These are phyloP conservation scores for Ammodytes dubius DNA, from an alignment of 2,113 vertebrate genomes.

Conservation along the genomic window DNA sequence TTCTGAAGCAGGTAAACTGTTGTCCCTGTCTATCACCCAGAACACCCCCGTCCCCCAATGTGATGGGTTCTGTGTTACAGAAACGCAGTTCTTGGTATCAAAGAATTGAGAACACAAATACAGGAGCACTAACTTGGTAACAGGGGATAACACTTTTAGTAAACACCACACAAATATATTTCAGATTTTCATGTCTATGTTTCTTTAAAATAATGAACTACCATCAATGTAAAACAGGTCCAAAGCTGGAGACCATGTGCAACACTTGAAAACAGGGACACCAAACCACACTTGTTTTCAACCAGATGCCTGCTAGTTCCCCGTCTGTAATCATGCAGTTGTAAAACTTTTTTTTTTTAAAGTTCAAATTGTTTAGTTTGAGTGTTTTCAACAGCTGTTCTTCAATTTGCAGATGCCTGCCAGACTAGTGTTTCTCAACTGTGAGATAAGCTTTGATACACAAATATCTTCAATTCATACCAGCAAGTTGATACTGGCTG, in stretches of 20 bases:
- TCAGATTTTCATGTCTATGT: background rate
- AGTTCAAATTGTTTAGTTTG: conserved; percentile 60
- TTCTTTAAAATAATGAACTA: background rate
- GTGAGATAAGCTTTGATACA: conserved; percentile 41
- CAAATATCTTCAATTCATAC: conserved; percentile 27
- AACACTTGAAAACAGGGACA: conserved; percentile 40
- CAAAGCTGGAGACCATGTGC: conserved; percentile 3
- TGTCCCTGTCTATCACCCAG: background rate
- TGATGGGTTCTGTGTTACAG: background rate
- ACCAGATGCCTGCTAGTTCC: conserved; percentile 60
- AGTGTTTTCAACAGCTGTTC: conserved; percentile 73
- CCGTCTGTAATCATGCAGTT: conserved; percentile 72
- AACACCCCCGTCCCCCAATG: background rate
- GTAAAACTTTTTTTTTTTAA: conserved; percentile 73
- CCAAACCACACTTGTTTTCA: conserved; percentile 54
- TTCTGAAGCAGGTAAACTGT: conserved; percentile 1
- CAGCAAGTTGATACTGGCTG: conserved; percentile 38
- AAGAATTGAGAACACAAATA: background rate
- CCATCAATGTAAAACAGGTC: background rate
- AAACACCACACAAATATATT: background rate
- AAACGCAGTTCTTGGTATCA: background rate
- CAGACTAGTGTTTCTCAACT: conserved; percentile 23
- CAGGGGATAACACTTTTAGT: background rate
- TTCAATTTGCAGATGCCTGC: conserved; percentile 34
- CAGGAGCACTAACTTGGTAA: background rate